Conservation (phyloP, 2,113 vertebrate species). For the Plestiodon gilberti region DNA sequence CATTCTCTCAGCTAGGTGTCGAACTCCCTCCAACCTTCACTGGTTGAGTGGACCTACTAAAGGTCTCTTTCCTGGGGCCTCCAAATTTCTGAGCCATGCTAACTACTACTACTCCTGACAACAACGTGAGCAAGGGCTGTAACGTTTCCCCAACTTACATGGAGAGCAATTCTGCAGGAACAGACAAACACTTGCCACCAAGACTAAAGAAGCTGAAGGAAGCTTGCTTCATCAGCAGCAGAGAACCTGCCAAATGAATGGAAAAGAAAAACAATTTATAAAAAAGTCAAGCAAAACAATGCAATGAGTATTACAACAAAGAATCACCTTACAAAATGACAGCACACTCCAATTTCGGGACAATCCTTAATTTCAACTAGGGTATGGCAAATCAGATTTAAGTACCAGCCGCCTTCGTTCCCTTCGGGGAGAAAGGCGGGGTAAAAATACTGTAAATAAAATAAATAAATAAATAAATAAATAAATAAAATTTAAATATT, state of each 20-base stretch:
- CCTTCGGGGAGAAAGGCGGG: too few species aligned
- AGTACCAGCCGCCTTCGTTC: too few species aligned
- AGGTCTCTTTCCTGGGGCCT: background rate
- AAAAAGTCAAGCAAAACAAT: background rate
- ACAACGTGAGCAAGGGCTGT: background rate
- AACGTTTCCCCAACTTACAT: conserved; percentile 82
- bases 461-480: too few species aligned
- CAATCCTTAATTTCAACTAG: too few species aligned
- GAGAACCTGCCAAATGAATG: too few species aligned
- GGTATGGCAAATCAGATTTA: too few species aligned
- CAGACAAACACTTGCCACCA: conserved; percentile 89
- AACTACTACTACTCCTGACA: too few species aligned
- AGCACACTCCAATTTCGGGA: too few species aligned
- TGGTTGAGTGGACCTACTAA: background rate
- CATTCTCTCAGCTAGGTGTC: background rate
- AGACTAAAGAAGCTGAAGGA: conserved; percentile 97
- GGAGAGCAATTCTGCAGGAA: conserved; percentile 91
- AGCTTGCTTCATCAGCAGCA: conserved; percentile 88
- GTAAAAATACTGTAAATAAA: too few species aligned
- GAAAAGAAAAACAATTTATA: background rate
- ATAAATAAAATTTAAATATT: too few species aligned
- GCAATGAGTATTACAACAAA: background rate
- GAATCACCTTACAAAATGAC: too few species aligned
- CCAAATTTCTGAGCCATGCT: accelerated
- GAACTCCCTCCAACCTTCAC: background rate